These are phyloP conservation scores for Saxidomus purpurata DNA, from an alignment of 1,140 invertebrate genomes.

Conservation along the genomic window DNA sequence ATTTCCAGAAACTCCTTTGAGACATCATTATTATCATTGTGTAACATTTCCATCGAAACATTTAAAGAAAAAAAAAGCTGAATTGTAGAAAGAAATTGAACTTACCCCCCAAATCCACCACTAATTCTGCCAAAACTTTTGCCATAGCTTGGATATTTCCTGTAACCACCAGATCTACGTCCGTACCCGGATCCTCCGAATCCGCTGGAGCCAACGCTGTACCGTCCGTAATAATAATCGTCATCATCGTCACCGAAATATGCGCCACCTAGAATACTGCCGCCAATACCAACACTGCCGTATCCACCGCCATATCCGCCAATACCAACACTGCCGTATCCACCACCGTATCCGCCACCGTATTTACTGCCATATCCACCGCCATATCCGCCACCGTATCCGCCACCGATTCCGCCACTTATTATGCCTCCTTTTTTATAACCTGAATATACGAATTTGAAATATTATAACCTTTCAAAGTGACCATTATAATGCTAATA, in stretches of 20 bases:
- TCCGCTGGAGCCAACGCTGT: neutral
- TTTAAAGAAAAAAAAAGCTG: no score
- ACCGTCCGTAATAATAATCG: conserved; percentile 3
- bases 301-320: neutral
- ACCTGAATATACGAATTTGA: neutral
- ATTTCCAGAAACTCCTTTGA: no score
- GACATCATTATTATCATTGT: no score
- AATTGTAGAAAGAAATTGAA: no score
- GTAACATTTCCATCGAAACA: no score
- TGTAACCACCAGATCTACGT: neutral
- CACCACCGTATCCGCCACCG: neutral
- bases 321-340: neutral
- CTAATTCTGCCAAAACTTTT: neutral
- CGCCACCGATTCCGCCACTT: neutral
- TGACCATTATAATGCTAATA: no score
- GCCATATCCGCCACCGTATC: neutral
- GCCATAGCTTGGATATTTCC: neutral
- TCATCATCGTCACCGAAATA: conserved; percentile 32
- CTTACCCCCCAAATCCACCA: neutral
- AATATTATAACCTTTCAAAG: no score
- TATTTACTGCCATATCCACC: neutral
- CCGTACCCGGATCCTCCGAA: neutral
- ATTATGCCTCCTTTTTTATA: neutral
- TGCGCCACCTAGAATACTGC: neutral
- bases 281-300: neutral